Conservation (phyloP, 2,113 vertebrate species). For the Lepus timidus region DNA sequence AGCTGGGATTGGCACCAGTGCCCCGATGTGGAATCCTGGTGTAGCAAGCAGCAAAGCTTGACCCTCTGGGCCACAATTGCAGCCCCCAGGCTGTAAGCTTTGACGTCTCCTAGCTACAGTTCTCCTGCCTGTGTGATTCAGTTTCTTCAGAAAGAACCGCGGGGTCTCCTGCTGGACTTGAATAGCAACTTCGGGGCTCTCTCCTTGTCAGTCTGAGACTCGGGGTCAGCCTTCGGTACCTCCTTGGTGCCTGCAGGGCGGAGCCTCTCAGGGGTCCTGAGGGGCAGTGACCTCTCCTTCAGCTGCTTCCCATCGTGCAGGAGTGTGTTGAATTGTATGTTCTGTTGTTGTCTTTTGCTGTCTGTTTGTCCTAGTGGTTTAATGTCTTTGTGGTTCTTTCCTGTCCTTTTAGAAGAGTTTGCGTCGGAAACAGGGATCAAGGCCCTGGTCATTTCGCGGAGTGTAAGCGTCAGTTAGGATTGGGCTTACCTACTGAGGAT, state of each 20-base stretch:
- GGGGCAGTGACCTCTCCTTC: not conserved
- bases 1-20: too few relatives aligned
- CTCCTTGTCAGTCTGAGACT: conserved; percentile 1
- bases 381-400: conserved; percentile 39
- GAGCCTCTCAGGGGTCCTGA: not conserved
- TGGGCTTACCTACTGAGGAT: not conserved
- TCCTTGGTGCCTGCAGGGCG: not conserved
- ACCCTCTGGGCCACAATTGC: not conserved
- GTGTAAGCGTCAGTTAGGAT: not conserved
- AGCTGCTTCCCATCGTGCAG: not conserved
- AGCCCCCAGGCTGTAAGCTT: not conserved
- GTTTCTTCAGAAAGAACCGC: conserved; percentile 43
- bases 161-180: not conserved
- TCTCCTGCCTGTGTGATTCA: not conserved
- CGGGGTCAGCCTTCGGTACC: not conserved
- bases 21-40: too few relatives aligned
- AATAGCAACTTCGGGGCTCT: not conserved
- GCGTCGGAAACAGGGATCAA: not conserved
- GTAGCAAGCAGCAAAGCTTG: too few relatives aligned
- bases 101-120: not conserved
- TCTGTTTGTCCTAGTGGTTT: conserved; percentile 51
- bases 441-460: not conserved
- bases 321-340: conserved; percentile 3
- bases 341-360: not conserved
- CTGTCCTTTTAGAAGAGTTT: conserved; percentile 19